Base-by-base conservation (phyloP, 2,888 invertebrate genomes). In the Sycophila texana region DNA sequence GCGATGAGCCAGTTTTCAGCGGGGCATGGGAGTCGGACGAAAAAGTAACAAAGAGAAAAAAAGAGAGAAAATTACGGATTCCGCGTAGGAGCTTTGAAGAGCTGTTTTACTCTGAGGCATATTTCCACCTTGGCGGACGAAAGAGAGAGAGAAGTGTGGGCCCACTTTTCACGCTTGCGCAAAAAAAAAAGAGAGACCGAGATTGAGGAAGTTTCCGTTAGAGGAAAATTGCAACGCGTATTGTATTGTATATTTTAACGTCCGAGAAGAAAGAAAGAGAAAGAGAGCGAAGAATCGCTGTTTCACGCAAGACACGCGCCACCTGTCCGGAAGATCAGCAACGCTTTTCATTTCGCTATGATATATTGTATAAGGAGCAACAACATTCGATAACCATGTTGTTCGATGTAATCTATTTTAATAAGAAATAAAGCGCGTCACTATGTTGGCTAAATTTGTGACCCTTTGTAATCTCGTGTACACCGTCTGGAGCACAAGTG, bases 351-450 rank as follows among this genome's bases (percentile, higher is more conserved):
- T 76, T 75, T 81, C 30, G 20, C 67, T 72, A 65, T 60, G 51
- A 75, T 26, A 65, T 77, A 66, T 63, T 68, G 53, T 73, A 57
- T 71, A 73, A 74, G 65, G 49, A 77, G 65, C 55, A 73, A 78
- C 75, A 74, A 75, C 78, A 74, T 76, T 76, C 74, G 79, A 79
- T 70, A 71, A 73, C 53, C 26, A 74, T 71, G 76, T 81, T 81
- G 79, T 81, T 77, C 74, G 65, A 79, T 81, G 81, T 81, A 81
- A 81, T 81, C 74, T 81, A 79, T 81, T 81, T 81, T 81, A 81
- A 76, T 79, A 81, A 81, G 73, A 81, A 81, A 81, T 79, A 81
- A 81, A 81, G 39, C 79, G 79, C 75, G 76, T 71, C 73, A 76
- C 63, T 7, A 74, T 61, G 76, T 79, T 81, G 70, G 71, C 74